Conservation (phyloP, 2,888 invertebrate genomes). For the Nysson spinosus region DNA sequence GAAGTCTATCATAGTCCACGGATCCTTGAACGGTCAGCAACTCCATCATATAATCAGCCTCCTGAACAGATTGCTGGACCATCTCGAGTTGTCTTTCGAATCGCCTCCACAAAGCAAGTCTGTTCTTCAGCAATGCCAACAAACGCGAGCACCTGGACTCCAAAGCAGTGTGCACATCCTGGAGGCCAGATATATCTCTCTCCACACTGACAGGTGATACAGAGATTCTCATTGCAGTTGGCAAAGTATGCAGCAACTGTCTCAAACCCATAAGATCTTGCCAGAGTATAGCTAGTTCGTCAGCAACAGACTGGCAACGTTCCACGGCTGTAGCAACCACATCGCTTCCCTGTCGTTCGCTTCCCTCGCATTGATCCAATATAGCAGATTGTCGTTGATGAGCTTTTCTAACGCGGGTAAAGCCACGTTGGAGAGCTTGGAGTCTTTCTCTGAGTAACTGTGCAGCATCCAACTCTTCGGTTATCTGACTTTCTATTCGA, state of each 20-base stretch:
- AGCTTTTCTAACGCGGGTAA: conserved; percentile 83
- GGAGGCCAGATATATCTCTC: conserved; percentile 85
- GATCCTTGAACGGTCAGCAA: conserved; percentile 89
- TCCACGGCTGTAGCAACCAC: conserved; percentile 87
- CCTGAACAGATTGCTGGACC: conserved; percentile 89
- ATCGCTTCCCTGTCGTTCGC: conserved; percentile 86
- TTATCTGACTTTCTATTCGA: conserved; percentile 84
- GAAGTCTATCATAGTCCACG: conserved; percentile 89
- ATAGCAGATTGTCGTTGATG: conserved; percentile 80
- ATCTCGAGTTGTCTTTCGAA: conserved; percentile 88
- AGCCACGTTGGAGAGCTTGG: conserved; percentile 84
- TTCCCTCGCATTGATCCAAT: conserved; percentile 85
- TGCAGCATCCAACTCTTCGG: conserved; percentile 88
- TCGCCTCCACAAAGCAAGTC: conserved; percentile 85
- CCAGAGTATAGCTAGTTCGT: conserved; percentile 86
- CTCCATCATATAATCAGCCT: conserved; percentile 93
- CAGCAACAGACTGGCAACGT: conserved; percentile 85
- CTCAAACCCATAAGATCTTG: conserved; percentile 87
- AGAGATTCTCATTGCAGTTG: conserved; percentile 85
- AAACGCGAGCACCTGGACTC: conserved; percentile 86
- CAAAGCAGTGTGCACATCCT: conserved; percentile 86
- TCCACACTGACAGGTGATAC: conserved; percentile 88
- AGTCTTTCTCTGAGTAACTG: conserved; percentile 86
- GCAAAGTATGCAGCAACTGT: conserved; percentile 87
- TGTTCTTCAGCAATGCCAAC: conserved; percentile 82